A percentile compares a stretch with the other conserved stretches of the same genome.
These are phyloP conservation scores for Ichneumoninae sp. DNA, from an alignment of 2,888 invertebrate genomes.

Conservation along the genomic window DNA sequence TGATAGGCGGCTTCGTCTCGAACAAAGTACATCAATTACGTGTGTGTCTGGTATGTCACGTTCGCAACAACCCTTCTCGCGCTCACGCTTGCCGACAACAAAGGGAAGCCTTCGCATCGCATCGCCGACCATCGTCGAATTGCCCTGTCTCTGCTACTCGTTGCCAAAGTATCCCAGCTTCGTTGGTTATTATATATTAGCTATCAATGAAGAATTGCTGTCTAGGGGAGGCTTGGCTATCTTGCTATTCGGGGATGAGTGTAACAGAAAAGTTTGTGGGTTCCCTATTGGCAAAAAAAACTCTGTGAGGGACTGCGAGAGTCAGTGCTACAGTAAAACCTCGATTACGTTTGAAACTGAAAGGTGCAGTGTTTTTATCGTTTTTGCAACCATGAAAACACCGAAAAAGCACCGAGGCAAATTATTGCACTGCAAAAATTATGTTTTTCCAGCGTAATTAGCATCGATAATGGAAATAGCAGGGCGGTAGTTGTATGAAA, in stretches of 20 bases:
- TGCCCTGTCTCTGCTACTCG: not conserved
- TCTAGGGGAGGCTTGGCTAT: not conserved
- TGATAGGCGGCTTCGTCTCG: constrained; percentile 54
- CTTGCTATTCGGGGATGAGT: not conserved
- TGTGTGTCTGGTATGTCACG: constrained; percentile 59
- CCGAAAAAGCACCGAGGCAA: too few species aligned
- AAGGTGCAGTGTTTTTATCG: too few species aligned
- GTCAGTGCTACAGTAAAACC: too few species aligned
- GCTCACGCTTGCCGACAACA: constrained; percentile 33
- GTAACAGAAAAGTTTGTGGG: too few species aligned
- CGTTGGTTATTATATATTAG: not conserved
- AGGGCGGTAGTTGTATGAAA: too few species aligned
- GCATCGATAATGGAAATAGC: too few species aligned
- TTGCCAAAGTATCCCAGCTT: constrained; percentile 13
- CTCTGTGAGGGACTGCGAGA: too few species aligned
- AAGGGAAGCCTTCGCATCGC: constrained; percentile 26
- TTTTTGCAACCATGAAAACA: too few species aligned
- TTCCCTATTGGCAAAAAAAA: too few species aligned
- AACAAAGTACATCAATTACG: constrained; percentile 69
- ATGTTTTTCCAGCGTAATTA: too few species aligned
- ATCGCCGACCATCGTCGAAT: constrained; percentile 13
- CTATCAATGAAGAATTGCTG: not conserved
- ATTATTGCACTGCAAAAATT: too few species aligned
- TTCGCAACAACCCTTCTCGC: constrained; percentile 31
- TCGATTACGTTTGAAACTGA: too few species aligned